Evolutionary conservation across 2,888 invertebrate species (phyloP), one percentile per base, ranked within the genome.

Genomic region (Pyralis farinalis): DNA sequence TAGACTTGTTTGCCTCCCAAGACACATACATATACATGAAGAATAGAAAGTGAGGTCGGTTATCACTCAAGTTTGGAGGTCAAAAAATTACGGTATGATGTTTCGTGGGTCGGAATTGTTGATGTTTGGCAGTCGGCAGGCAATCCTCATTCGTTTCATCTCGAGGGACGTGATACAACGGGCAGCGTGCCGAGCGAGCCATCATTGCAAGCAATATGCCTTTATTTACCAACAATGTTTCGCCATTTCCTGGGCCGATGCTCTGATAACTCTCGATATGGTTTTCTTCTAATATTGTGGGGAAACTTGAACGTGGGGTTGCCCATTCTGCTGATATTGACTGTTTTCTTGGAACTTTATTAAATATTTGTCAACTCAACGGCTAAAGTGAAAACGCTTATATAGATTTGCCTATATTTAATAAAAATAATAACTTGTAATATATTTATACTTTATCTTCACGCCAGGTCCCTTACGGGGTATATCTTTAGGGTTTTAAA

Each of bases 161-260:
- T 63, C 74, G 40, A 47, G 74, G 71, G 80, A 74, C 70, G 66
- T 65, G 68, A 71, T 69, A 68, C 70, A 58, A 63, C 57, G 62
- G 55, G 56, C 58, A 59, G 56, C 52, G 60, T 62, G 58, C 58
- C 59, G 55, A 62, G 63, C 51, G 56, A 56, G 60, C 61, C 66
- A 65, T 73, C 72, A 71, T 71, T 69, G 69, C 68, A 56, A 59
- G 65, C 68, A 74, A 77, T 75, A 71, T 70, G 69, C 70, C 60
- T 70, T 73, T 75, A 80, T 79, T 78, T 75, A 77, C 69, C 71
- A 62, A 70, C 68, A 72, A 63, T 72, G 68, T 72, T 71, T 60
- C 63, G 63, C 69, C 69, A 67, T 72, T 68, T 64, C 54, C 62
- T 65, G 67, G 70, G 66, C 69, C 63, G 54, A 67, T 63, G 67